phyloP scores from a whole-genome alignment of 2,888 invertebrate species.

The Amiota mariae region DNA sequence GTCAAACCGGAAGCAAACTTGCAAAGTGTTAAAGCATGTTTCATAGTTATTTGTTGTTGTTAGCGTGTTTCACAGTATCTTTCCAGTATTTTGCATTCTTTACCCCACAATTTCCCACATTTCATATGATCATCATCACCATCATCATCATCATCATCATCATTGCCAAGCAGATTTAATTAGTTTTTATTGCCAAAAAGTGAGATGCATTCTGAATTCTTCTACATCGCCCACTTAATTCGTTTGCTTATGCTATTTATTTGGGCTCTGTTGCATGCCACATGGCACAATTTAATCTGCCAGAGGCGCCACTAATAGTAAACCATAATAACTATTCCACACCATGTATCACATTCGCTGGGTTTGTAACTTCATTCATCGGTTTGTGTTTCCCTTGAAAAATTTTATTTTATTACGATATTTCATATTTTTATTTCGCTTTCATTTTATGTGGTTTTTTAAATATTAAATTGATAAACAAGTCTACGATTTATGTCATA shows the following conservation, averaged over 20 bases:
- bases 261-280: conserved; percentile 39
- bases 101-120: neutral
- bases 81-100: neutral
- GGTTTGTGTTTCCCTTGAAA: neutral
- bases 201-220: conserved; percentile 1
- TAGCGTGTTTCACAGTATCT: conserved; percentile 7
- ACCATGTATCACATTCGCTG: neutral
- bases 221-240: neutral
- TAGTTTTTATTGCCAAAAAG: conserved; percentile 58
- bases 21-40: conserved; percentile 65
- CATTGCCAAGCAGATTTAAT: conserved; percentile 56
- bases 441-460: conserved; percentile 14
- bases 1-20: conserved; percentile 21
- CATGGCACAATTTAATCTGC: conserved; percentile 47
- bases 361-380: neutral
- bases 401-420: conserved; percentile 22
- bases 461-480: no score
- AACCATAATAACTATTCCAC: neutral
- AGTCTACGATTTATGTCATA: no score
- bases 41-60: conserved; percentile 33
- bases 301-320: neutral
- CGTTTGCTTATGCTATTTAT: conserved; percentile 33
- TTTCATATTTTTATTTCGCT: conserved; percentile 8
- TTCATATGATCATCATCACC: conserved; percentile 42
- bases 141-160: conserved; percentile 45